Conservation (phyloP, 2,888 invertebrate genomes). For the Caenorhabditis angaria region DNA sequence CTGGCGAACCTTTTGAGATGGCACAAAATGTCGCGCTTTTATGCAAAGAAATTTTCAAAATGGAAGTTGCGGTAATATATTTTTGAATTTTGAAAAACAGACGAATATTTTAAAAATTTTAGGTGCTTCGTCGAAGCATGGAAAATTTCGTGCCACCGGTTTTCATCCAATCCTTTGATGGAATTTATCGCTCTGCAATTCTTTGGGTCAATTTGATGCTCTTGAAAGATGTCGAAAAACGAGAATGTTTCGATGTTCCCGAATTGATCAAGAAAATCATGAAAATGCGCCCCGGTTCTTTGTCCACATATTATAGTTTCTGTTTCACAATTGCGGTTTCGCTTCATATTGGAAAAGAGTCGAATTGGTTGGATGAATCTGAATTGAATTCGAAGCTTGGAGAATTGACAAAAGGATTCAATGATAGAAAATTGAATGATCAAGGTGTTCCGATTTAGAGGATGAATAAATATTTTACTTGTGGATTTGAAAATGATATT, state of each 20-base stretch:
- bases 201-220: slow-evolving; percentile 40
- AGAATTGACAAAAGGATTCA: slow-evolving; percentile 7
- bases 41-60: slow-evolving; percentile 8
- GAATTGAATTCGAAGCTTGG: background rate
- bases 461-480: too few relatives aligned
- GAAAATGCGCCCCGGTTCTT: slow-evolving; percentile 15
- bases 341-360: slow-evolving; percentile 3
- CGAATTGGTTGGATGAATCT: background rate
- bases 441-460: slow-evolving; percentile 5
- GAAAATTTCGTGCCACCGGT: slow-evolving; percentile 42
- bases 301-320: slow-evolving; percentile 6
- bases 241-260: slow-evolving; percentile 44
- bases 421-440: slow-evolving; percentile 10
- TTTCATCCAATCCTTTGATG: slow-evolving; percentile 37
- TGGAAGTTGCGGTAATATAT: slow-evolving; percentile 6
- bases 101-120: background rate
- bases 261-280: slow-evolving; percentile 29
- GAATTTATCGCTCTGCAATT: slow-evolving; percentile 25
- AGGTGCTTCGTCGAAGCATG: slow-evolving; percentile 29
- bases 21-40: slow-evolving; percentile 3
- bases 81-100: background rate
- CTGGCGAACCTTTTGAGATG: slow-evolving; percentile 4
- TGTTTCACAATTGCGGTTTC: background rate
- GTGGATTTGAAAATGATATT: too few relatives aligned
- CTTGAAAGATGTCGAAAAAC: slow-evolving; percentile 42